phyloP scores from a whole-genome alignment of 2,888 invertebrate genomes.

The Zaprionus obscuricornis region DNA sequence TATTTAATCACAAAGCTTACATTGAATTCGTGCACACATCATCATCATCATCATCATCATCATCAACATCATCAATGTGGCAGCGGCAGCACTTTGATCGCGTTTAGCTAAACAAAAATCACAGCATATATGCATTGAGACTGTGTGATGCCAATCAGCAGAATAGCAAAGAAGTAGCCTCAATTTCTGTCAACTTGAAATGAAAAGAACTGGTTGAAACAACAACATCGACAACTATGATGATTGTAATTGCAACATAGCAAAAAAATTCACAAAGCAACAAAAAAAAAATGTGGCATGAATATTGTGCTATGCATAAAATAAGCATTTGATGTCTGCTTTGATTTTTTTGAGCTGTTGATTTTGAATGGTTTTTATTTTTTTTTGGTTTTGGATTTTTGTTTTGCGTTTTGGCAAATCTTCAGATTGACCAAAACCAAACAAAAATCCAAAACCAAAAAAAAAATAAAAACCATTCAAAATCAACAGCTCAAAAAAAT shows the following conservation, averaged over 20 bases:
- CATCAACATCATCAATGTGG: no score
- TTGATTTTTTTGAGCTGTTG: conserved; percentile 25
- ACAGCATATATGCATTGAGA: conserved; percentile 35
- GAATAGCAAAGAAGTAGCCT: conserved; percentile 25
- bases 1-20: conserved; percentile 8
- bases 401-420: conserved; percentile 59
- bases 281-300: conserved; percentile 38
- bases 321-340: conserved; percentile 45
- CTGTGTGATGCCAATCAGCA: conserved; percentile 31
- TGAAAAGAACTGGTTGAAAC: conserved; percentile 51
- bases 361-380: not conserved
- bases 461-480: not conserved
- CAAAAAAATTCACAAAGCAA: conserved; percentile 50
- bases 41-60: conserved; percentile 48
- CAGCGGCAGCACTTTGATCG: conserved; percentile 34
- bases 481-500: conserved; percentile 24
- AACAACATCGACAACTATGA: not conserved
- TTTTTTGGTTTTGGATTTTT: not conserved
- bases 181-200: conserved; percentile 16
- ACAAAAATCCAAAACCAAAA: not conserved
- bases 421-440: conserved; percentile 48
- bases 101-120: no score
- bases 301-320: conserved; percentile 45
- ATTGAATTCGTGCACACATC: conserved; percentile 57
- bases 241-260: conserved; percentile 39